Base-by-base conservation (phyloP, 1,140 invertebrate species). In the Scaptomyza pallida region DNA sequence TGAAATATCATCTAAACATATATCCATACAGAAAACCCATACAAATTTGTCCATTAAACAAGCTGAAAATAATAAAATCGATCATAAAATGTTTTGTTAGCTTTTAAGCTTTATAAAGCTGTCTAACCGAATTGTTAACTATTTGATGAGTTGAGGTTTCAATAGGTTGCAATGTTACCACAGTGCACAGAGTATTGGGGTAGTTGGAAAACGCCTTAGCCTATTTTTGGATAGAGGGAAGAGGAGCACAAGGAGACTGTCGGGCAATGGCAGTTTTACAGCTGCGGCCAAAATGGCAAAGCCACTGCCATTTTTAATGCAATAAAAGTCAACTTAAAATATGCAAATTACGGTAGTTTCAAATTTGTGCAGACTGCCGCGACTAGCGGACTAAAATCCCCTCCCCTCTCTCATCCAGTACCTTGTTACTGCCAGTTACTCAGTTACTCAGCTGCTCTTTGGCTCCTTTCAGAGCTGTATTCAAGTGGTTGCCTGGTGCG, bases 321-420 rank as follows among this genome's bases (percentile, higher is more conserved):
- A 86, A 86, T 86, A 86, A 86, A 86, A 86, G 82, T 86, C 82
- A 86, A 86, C 82, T 86, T 86, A 86, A 86, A 86, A 86, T 86
- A 86, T 86, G 82, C 82, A 86, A 86, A 86, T 86, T 86, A 86
- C 82, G 78, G 78, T 86, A 86, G 82, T 86, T 86, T 86, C 82
- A 71, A 83, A 88, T 86, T 86, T 86, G 74, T 86, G 78, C 82
- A 78, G 67, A 77, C 77, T 72, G 62, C 64, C 64, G 82, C 55
- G 60, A 65, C 70, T 50, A 61, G 63, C 40, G 41, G 9, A 8
- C 26, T 12, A 3, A 15, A 3, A 0, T 2, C n/a, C 0, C 12
- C 19, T 8, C 3, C 15, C 13, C 13, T 2, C 0, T 6, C 21
- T 2, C 8, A 9, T 1, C 12, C 17, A n/a, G 3, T n/a, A 15